Percentiles rank a stretch among this genome's conserved stretches.
Conservation (phyloP, 2,797 vertebrate genomes). For the Lepilemur septentrionalis region DNA sequence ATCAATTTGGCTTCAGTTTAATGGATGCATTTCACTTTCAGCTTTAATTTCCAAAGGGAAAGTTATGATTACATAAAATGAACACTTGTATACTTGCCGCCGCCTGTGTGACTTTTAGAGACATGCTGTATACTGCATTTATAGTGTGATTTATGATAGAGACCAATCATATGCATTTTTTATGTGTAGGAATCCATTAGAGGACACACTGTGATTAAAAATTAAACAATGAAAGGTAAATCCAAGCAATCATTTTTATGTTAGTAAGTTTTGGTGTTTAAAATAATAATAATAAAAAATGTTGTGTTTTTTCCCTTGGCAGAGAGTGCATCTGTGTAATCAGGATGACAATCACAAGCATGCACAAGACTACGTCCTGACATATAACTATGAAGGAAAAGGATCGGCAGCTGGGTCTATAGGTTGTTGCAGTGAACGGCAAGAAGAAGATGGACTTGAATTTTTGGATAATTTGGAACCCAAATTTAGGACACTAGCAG, state of each 20-base stretch:
- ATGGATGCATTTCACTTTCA: not conserved
- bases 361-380: constrained; percentile 88
- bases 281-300: constrained; percentile 79
- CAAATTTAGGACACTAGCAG: constrained; percentile 93
- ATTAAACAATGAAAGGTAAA: constrained; percentile 90
- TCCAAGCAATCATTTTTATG: constrained; percentile 86
- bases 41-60: not conserved
- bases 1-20: not conserved
- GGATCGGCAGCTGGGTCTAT: constrained; percentile 92
- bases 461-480: constrained; percentile 93
- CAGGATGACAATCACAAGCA: constrained; percentile 84
- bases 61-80: not conserved
- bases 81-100: constrained; percentile 18
- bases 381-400: constrained; percentile 91
- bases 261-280: constrained; percentile 83
- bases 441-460: constrained; percentile 87
- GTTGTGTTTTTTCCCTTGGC: constrained; percentile 70
- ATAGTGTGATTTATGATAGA: constrained; percentile 81
- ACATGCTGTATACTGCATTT: constrained; percentile 78
- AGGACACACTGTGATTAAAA: constrained; percentile 90
- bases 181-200: constrained; percentile 88
- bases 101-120: constrained; percentile 72
- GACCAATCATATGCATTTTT: constrained; percentile 89
- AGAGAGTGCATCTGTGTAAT: constrained; percentile 89
- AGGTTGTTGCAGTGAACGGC: constrained; percentile 92